Evolutionary conservation across 2,888 invertebrate genomes (phyloP), one percentile per base, ranked within the genome.

Genomic region (Troides helena): DNA sequence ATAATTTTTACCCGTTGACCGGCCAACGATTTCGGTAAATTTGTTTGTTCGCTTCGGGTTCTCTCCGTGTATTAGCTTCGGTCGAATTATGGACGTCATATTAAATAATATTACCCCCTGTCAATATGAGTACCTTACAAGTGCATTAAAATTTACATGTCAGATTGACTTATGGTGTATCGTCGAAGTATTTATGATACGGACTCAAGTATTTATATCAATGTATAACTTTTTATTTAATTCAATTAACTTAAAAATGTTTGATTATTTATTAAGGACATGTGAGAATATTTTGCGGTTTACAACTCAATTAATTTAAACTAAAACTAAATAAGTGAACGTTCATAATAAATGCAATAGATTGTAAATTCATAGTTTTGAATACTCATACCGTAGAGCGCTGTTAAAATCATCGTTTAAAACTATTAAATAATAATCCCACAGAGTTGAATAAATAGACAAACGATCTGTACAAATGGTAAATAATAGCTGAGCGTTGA

Each of bases 11-110:
- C 84, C 83, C 81, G 81, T 81, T 84, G 83, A 78, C 80, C 84
- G 83, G 78, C 80, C 85, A 87, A 87, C 87, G 84, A 89, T 89
- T 89, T 90, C 78, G 88, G 86, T 88, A 88, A 90, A 91, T 90
- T 89, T 90, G 90, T 90, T 90, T 89, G 88, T 87, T 85, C 86
- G 87, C 85, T 82, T 80, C 80, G 76, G 80, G 84, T 86, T 86
- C 86, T 85, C 86, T 87, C 85, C 85, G 83, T 82, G 80, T 85
- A 87, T 89, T 88, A 89, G 86, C 83, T 80, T 82, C 80, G 78
- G 74, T 73, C 75, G 79, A 82, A 82, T 87, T 87, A 87, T 86
- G 85, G 79, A 84, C 84, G 83, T 78, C 80, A 81, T 83, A 82
- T 84, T 87, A 83, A 85, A 87, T 84, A 86, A 86, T 84, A 85